Percentiles rank a stretch among this genome's conserved stretches.
Conservation (phyloP, 1,140 invertebrate genomes). For the Caenorhabditis elegans region WBcel235 BX284606.5:6344501-6345000, state of each 20-base stretch:
- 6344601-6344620: not conserved
- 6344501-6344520: not conserved
- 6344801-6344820: not conserved
- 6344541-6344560: not conserved
- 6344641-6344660: no score
- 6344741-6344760: no score
- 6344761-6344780: not conserved
- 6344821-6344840: conserved; percentile 4
- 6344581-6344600: not conserved
- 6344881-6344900: not conserved
- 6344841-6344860: not conserved
- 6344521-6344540: not conserved
- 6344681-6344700: no score
- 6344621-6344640: not conserved
- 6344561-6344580: not conserved
- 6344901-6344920: not conserved
- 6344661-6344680: no score
- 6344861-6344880: not conserved
- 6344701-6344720: not conserved
- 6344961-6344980: no score
- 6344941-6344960: no score
- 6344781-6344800: not conserved
- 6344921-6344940: not conserved
- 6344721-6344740: not conserved
- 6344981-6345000: no score